A percentile compares a stretch with the other conserved stretches of the same genome.
Conservation (phyloP, 2,888 invertebrate species). For the Pristionchus arcanus region DNA sequence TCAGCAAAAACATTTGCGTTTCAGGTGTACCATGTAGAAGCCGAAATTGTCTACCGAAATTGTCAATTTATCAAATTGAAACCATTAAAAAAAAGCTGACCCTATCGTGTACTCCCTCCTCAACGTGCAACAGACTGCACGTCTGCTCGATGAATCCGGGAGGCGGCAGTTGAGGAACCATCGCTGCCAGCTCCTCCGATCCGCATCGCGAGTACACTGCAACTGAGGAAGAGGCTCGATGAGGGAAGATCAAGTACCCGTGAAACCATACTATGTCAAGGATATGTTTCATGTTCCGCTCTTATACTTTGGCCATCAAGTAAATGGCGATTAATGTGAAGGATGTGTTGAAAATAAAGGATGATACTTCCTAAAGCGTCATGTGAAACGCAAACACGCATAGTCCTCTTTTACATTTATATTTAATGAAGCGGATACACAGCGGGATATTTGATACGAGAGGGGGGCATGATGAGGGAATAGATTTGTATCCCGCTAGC, state of each 20-base stretch:
- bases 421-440: neutral
- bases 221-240: slow-evolving; percentile 53
- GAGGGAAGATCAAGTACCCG: neutral
- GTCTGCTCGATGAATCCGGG: slow-evolving; percentile 71
- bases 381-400: neutral
- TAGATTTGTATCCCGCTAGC: neutral
- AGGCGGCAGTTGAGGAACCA: slow-evolving; percentile 56
- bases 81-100: neutral
- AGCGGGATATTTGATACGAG: neutral
- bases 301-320: too few species aligned
- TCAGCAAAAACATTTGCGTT: neutral
- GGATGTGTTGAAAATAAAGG: too few species aligned
- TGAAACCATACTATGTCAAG: neutral
- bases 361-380: neutral
- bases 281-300: too few species aligned
- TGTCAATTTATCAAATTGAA: neutral
- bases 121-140: slow-evolving; percentile 63
- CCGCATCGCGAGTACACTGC: slow-evolving; percentile 74
- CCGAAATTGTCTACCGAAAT: too few species aligned
- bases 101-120: slow-evolving; percentile 49
- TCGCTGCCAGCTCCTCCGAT: slow-evolving; percentile 62
- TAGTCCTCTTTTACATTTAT: neutral
- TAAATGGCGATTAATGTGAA: too few species aligned
- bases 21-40: neutral
- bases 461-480: neutral